Evolutionary conservation across 2,113 vertebrate species (phyloP).

Genomic region (Dasyornis broadbenti): DNA sequence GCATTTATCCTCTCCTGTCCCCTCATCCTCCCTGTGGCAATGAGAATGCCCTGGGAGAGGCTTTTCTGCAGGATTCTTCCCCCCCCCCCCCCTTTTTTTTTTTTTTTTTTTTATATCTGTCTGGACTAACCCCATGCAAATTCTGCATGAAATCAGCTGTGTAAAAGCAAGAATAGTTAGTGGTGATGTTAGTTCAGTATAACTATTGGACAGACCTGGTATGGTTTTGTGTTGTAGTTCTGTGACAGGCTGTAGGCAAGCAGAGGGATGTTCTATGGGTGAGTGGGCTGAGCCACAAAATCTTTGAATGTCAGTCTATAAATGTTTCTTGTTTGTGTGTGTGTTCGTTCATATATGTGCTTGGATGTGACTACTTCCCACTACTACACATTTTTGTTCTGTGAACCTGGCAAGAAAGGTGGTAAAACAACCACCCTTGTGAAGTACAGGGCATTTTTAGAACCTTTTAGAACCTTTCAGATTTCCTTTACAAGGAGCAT

Average conservation of each 20-base stretch:
- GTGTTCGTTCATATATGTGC: neutral
- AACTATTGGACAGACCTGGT: neutral
- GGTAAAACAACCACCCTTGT: neutral
- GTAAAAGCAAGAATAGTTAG: neutral
- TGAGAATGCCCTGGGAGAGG: neutral
- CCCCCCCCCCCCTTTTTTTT: neutral
- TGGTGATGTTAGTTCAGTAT: neutral
- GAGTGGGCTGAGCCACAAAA: neutral
- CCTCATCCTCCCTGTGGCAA: neutral
- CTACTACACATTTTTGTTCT: neutral
- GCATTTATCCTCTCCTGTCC: neutral
- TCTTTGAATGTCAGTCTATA: neutral
- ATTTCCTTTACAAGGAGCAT: neutral
- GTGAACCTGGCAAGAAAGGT: neutral
- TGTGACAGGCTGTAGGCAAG: neutral
- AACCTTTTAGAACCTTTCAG: neutral
- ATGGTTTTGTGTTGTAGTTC: neutral
- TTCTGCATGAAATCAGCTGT: neutral
- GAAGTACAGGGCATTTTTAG: neutral
- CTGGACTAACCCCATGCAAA: neutral
- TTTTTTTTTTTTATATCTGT: neutral
- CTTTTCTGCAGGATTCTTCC: neutral
- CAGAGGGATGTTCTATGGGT: neutral
- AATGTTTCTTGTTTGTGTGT: neutral
- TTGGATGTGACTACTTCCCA: neutral